A percentile compares a stretch with the other conserved stretches of the same genome.
These are phyloP conservation scores for Atlantisia rogersi DNA, from an alignment of 2,113 vertebrate genomes.

Conservation along the genomic window DNA sequence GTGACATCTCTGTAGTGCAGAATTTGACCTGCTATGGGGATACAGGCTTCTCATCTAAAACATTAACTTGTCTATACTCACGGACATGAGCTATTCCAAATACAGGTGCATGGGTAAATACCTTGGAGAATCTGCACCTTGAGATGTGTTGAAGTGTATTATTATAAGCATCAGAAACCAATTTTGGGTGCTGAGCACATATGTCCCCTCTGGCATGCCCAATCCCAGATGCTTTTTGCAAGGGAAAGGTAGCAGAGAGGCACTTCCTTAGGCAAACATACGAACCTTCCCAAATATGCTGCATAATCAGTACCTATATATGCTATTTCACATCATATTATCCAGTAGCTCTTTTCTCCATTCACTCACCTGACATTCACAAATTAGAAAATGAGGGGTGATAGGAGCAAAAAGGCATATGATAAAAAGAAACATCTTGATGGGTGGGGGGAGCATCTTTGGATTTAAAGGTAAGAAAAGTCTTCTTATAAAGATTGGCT, in stretches of 20 bases:
- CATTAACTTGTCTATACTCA: not conserved
- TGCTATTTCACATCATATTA: not conserved
- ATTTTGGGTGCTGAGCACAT: not conserved
- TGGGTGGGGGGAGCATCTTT: not conserved
- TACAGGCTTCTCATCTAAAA: not conserved
- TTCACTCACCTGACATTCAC: not conserved
- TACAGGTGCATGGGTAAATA: not conserved
- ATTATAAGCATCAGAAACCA: not conserved
- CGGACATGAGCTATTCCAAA: not conserved
- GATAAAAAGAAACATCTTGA: not conserved
- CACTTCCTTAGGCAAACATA: not conserved
- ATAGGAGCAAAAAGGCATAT: not conserved
- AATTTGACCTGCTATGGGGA: not conserved
- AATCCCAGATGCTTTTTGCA: not conserved
- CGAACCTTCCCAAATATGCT: not conserved
- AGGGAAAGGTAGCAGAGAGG: not conserved
- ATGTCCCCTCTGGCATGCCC: not conserved
- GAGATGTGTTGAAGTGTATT: not conserved
- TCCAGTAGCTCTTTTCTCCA: not conserved
- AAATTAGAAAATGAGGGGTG: not conserved
- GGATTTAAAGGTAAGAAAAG: not conserved
- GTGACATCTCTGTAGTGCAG: not conserved
- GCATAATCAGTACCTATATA: not conserved
- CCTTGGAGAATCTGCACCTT: not conserved
- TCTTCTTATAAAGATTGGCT: not conserved